Conservation (phyloP, 1,140 invertebrate genomes). For the Capitella teleta region DNA sequence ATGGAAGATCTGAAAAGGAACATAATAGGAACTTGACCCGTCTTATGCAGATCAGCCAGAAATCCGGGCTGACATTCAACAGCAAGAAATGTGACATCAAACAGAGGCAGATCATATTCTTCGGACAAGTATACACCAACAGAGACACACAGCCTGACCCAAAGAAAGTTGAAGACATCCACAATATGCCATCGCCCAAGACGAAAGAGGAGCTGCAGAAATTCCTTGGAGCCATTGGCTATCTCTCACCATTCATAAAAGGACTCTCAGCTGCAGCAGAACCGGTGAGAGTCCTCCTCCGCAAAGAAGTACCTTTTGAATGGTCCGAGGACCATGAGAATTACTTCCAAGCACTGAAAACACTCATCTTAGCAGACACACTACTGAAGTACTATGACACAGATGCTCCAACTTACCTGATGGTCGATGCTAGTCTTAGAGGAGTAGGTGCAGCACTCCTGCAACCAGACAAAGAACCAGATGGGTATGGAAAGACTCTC, state of each 20-base stretch:
- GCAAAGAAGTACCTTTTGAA: conserved; percentile 1
- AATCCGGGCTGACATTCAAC: conserved; percentile 36
- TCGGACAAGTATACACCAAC: conserved; percentile 23
- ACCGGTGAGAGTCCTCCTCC: conserved; percentile 1
- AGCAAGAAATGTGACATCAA: conserved; percentile 19
- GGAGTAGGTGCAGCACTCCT: conserved; percentile 39
- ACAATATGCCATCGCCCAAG: conserved; percentile 12
- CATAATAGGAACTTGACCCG: conserved; percentile 7
- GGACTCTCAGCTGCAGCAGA: conserved; percentile 7
- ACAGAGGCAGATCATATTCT: not conserved
- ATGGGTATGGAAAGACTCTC: no score
- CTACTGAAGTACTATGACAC: conserved; percentile 20
- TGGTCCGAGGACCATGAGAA: conserved; percentile 4
- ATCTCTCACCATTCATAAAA: conserved; percentile 16
- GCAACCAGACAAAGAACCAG: conserved; percentile 35
- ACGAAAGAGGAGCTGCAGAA: conserved; percentile 14
- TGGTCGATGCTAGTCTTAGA: conserved; percentile 19
- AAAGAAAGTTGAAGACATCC: conserved; percentile 34
- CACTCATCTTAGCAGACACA: conserved; percentile 12
- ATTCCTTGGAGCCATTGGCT: conserved; percentile 19
- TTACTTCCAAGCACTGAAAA: conserved; percentile 15
- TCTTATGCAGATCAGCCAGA: conserved; percentile 25
- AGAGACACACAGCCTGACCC: conserved; percentile 35
- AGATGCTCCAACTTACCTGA: conserved; percentile 14
- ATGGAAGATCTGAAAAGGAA: not conserved